These are phyloP conservation scores for Salmo trutta DNA, from an alignment of 2,797 vertebrate genomes.

Conservation along the genomic window DNA sequence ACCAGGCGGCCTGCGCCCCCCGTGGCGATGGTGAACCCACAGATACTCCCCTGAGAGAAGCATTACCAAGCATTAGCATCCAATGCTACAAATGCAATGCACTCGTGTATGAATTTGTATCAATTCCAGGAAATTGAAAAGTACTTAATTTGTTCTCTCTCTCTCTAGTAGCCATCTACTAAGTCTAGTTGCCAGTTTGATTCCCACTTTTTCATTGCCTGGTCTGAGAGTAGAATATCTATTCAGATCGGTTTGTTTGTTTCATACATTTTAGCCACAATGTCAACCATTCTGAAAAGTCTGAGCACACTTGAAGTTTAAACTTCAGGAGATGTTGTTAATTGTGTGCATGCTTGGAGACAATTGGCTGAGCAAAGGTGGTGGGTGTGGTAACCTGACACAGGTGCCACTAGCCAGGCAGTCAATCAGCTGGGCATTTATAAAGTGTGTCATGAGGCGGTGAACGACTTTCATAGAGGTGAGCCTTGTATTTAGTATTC, in stretches of 20 bases:
- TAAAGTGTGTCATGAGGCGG: neutral
- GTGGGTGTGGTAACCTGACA: neutral
- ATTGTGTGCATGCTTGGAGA: neutral
- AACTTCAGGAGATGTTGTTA: neutral
- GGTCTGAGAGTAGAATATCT: neutral
- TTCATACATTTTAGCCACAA: no score
- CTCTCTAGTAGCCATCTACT: neutral
- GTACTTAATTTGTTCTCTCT: neutral
- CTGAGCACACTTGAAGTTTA: no score
- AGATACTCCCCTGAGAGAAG: slow-evolving; percentile 88
- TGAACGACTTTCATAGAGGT: neutral
- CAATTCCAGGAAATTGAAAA: neutral
- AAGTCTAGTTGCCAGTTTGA: no score
- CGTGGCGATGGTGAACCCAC: slow-evolving; percentile 92
- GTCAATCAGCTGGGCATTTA: neutral
- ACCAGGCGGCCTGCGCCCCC: slow-evolving; percentile 92
- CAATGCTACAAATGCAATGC: neutral
- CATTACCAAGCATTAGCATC: slow-evolving; percentile 6
- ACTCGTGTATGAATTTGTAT: slow-evolving; percentile 2
- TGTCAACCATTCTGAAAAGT: no score
- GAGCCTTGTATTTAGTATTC: neutral
- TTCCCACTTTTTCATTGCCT: neutral
- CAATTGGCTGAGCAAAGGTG: neutral
- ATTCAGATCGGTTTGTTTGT: no score
- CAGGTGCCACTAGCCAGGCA: neutral